Base-by-base conservation (phyloP, 2,113 vertebrate species). In the Bufo bufo region DNA sequence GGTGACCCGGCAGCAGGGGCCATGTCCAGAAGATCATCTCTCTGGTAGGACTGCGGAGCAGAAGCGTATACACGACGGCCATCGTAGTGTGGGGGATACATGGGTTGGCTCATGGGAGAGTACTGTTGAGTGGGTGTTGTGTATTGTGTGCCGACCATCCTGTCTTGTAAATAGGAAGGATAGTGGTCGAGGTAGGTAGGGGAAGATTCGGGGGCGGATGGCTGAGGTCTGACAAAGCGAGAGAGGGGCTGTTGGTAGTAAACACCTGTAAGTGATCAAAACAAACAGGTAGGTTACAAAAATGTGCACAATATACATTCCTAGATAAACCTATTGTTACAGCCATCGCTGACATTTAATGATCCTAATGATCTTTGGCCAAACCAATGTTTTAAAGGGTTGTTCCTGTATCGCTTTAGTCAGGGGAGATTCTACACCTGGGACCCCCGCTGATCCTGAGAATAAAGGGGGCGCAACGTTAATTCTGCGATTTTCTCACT, bases 181-280 rank as follows among this genome's bases (percentile, higher is more conserved):
- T 99, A 99, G 84, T 96, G 95, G 83, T 99, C 98, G 90, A 96
- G 94, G 91, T 98, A 99, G 16, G 96, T 93, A 17, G 96, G 92
- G 5, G 92, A 94, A 3, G 96, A 92, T 47, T 99, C 97, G 3
- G 95, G 78, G 23, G 92, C 94, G 1, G 95, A 94, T 0, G 93
- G 93, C 90, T 81, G 95, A 90, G 95, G 94, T n/a, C 95, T 92
- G 3, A 95, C 93, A 19, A 98, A 99, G 85, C 97, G 97, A 45
- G 96, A 94, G 88, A 97, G 92, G 45, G 96, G 94, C 78, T 97
- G 96, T 12, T 94, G 94, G 88, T 99, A 99, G 58, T 97, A 96
- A 90, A 98, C 94, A 84, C 96, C 98, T 99, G 90, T 12, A 71
- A 75, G 20, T 19, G 50, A 23, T 33, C 7, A 75, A 47, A 45